phyloP scores from a whole-genome alignment of 2,113 vertebrate genomes.

The Lasiurus borealis region DNA sequence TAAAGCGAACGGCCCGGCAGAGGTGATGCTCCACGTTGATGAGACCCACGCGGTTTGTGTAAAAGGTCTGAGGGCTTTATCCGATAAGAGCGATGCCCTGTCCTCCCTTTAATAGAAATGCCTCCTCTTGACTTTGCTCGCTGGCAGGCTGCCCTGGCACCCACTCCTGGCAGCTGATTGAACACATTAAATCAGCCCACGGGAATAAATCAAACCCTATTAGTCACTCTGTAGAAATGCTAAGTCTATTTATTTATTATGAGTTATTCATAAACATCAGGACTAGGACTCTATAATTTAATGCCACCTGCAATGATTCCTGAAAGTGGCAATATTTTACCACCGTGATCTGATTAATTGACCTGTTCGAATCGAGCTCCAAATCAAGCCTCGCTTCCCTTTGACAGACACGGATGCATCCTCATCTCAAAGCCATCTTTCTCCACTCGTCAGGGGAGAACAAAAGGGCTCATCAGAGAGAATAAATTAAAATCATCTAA shows the following conservation, averaged over 20 bases:
- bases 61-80: background rate
- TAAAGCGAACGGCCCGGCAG: background rate
- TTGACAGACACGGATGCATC: conserved; percentile 75
- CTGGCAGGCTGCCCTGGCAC: conserved; percentile 19
- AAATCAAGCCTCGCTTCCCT: conserved; percentile 65
- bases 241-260: conserved; percentile 82
- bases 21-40: background rate
- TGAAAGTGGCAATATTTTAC: conserved; percentile 80
- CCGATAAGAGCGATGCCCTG: background rate
- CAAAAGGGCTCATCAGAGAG: conserved; percentile 50
- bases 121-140: background rate
- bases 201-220: conserved; percentile 76
- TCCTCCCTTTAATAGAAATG: background rate
- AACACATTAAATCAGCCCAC: conserved; percentile 73
- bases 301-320: conserved; percentile 80
- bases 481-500: conserved; percentile 58
- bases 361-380: conserved; percentile 73
- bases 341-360: conserved; percentile 76
- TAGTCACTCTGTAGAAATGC: conserved; percentile 81
- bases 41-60: background rate
- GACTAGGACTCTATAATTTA: conserved; percentile 79
- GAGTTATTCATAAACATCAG: conserved; percentile 83
- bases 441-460: conserved; percentile 15
- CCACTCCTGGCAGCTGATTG: conserved; percentile 61
- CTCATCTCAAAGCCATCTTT: conserved; percentile 61